Percentiles rank a stretch among this genome's conserved stretches.
Evolutionary conservation across 2,888 invertebrate genomes (phyloP).

Genomic region (Hydrotaea diabolus): DNA sequence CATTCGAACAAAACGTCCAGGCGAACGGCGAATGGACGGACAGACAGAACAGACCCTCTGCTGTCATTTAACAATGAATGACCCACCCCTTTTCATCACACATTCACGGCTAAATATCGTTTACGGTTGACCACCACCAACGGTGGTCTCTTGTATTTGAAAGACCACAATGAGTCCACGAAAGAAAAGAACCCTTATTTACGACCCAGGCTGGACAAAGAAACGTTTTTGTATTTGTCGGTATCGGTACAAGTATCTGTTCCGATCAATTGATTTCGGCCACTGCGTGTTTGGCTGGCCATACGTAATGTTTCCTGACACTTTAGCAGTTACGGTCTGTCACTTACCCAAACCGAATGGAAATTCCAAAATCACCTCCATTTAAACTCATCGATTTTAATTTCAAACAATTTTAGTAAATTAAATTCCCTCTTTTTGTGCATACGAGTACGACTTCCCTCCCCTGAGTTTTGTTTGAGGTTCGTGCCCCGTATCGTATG

Average conservation of each 20-base stretch:
- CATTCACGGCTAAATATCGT: neutral
- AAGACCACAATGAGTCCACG: neutral
- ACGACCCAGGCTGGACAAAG: no score
- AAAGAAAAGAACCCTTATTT: constrained; percentile 30
- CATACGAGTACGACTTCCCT: neutral
- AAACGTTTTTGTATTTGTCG: constrained; percentile 11
- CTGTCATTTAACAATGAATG: constrained; percentile 41
- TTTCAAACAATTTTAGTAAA: constrained; percentile 47
- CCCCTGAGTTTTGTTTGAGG: no score
- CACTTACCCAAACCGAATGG: constrained; percentile 41
- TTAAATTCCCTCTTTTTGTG: constrained; percentile 18
- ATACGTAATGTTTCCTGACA: constrained; percentile 38
- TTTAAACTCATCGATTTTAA: constrained; percentile 47
- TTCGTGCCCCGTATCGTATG: no score
- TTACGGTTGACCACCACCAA: neutral
- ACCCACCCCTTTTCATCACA: constrained; percentile 54
- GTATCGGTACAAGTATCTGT: constrained; percentile 46
- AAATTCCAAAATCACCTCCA: neutral
- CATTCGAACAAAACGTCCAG: constrained; percentile 25
- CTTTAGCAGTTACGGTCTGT: constrained; percentile 63
- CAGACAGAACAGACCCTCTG: constrained; percentile 38
- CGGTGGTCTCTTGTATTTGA: constrained; percentile 29
- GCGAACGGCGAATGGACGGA: no score
- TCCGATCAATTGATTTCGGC: constrained; percentile 62
- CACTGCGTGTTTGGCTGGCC: constrained; percentile 2